These are phyloP conservation scores for Mixornis gularis DNA, from an alignment of 2,113 vertebrate species.

Conservation along the genomic window DNA sequence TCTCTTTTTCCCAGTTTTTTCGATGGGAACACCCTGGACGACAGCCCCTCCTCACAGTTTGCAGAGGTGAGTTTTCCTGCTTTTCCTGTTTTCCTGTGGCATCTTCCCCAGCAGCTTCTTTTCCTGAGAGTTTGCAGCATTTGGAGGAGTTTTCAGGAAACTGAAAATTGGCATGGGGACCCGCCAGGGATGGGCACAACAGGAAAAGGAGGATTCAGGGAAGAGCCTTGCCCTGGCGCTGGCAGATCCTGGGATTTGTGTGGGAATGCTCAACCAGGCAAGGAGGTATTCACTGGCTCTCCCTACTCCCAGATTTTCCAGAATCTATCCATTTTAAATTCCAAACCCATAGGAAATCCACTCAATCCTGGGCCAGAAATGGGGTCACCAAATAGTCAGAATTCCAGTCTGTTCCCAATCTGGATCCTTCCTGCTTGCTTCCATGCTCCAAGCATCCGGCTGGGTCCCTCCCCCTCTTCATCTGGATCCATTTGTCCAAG, in stretches of 20 bases:
- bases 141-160: background rate
- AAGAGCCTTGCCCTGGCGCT: fast-evolving
- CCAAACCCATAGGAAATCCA: background rate
- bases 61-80: background rate
- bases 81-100: background rate
- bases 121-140: too few species aligned
- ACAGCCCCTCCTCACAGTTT: background rate
- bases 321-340: background rate
- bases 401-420: background rate
- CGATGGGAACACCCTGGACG: background rate
- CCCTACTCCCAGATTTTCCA: background rate
- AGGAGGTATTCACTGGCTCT: background rate
- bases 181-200: fast-evolving
- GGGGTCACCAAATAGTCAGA: background rate
- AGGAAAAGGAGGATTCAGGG: background rate
- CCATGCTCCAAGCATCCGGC: fast-evolving
- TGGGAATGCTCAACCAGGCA: background rate
- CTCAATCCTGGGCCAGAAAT: background rate
- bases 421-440: background rate
- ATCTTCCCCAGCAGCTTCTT: background rate
- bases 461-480: background rate
- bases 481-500: background rate
- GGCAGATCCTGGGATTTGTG: background rate
- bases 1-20: background rate
- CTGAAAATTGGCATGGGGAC: background rate